A percentile compares a stretch with the other conserved stretches of the same genome.
phyloP scores from a whole-genome alignment of 2,888 invertebrate genomes.

The Iselma pallidipennis region DNA sequence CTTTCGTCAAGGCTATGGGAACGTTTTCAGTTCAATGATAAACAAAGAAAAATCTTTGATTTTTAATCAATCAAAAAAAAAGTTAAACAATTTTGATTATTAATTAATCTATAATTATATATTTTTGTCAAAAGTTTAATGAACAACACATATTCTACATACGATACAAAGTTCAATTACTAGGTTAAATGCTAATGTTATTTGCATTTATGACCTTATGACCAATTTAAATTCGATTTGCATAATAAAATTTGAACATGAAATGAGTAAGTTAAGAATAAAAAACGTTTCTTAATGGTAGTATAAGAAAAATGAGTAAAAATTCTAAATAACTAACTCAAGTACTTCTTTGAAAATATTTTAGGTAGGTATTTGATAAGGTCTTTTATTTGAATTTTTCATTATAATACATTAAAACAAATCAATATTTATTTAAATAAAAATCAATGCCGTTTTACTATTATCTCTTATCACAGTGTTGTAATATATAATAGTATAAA shows the following conservation, averaged over 20 bases:
- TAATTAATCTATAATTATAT: background rate
- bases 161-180: background rate
- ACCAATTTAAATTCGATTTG: background rate
- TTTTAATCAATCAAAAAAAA: constrained; percentile 32
- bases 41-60: constrained; percentile 31
- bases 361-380: background rate
- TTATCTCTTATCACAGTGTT: background rate
- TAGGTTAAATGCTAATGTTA: background rate
- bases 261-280: background rate
- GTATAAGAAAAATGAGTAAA: no score
- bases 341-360: no score
- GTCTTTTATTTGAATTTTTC: background rate
- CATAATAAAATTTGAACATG: background rate
- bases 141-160: background rate
- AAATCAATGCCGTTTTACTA: background rate
- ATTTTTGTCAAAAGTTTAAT: constrained; percentile 1
- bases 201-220: background rate
- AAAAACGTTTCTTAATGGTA: no score
- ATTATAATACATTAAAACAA: background rate
- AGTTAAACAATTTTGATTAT: constrained; percentile 9
- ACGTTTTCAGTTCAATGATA: constrained; percentile 40
- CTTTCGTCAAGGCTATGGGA: constrained; percentile 40
- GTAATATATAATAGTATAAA: background rate
- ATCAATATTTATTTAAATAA: background rate
- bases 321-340: no score